phyloP scores from a whole-genome alignment of 2,113 vertebrate species.

The Scolopax mira region DNA sequence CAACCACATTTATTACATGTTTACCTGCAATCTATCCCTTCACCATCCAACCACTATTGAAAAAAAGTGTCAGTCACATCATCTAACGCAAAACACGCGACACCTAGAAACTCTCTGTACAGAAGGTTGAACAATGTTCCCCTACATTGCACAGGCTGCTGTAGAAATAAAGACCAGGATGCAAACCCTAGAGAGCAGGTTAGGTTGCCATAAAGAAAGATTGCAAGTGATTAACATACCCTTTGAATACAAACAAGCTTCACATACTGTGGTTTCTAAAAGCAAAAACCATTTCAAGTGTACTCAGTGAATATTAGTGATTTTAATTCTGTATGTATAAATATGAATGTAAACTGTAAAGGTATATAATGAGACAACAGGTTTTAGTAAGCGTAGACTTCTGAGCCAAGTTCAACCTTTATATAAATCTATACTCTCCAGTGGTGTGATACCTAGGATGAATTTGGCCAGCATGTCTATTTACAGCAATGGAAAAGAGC shows the following conservation, averaged over 20 bases:
- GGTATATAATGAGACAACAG: not conserved
- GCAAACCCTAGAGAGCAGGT: not conserved
- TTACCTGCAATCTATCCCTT: not conserved
- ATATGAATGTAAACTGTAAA: slow-evolving; percentile 28
- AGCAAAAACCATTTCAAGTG: slow-evolving; percentile 50
- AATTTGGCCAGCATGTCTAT: not conserved
- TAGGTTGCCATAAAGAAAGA: not conserved
- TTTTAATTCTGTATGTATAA: slow-evolving; percentile 30
- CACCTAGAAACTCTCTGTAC: not conserved
- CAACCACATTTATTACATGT: not conserved
- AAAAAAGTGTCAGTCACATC: not conserved
- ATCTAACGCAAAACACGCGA: not conserved
- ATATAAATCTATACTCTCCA: not conserved
- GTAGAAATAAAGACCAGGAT: not conserved
- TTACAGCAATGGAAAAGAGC: slow-evolving; percentile 12
- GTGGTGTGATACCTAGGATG: not conserved
- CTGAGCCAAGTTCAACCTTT: not conserved
- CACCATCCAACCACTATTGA: not conserved
- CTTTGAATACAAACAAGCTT: slow-evolving; percentile 2
- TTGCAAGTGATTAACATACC: not conserved
- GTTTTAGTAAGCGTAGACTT: not conserved
- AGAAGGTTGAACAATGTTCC: not conserved
- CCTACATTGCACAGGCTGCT: not conserved
- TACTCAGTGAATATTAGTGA: slow-evolving; percentile 39
- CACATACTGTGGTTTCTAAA: not conserved